These are phyloP conservation scores for Caenorhabditis japonica DNA, from an alignment of 2,888 invertebrate species.

Conservation along the genomic window DNA sequence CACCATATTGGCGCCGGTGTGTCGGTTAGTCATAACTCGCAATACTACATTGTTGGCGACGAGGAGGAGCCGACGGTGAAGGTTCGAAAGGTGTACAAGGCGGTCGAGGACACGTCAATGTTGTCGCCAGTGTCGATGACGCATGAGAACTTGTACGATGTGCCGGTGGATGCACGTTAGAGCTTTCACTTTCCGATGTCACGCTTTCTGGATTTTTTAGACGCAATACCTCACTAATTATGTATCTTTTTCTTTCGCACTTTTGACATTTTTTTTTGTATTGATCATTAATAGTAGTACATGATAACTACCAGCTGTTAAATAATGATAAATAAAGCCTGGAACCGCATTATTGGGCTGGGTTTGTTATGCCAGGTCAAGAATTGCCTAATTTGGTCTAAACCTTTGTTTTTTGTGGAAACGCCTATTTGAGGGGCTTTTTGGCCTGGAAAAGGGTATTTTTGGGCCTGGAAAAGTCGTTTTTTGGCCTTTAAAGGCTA, in stretches of 20 bases:
- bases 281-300: too few species aligned
- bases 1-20: conserved; percentile 19
- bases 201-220: neutral
- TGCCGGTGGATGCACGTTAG: conserved; percentile 19
- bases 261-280: too few species aligned
- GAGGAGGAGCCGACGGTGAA: conserved; percentile 29
- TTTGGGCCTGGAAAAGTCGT: too few species aligned
- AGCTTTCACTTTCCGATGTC: conserved; percentile 8
- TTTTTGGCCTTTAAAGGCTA: too few species aligned
- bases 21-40: conserved; percentile 19
- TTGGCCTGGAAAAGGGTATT: too few species aligned
- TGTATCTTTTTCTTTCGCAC: neutral
- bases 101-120: conserved; percentile 41
- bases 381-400: too few species aligned
- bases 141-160: conserved; percentile 26
- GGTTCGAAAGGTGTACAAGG: conserved; percentile 41
- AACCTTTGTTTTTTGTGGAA: too few species aligned
- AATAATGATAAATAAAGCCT: too few species aligned
- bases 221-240: neutral
- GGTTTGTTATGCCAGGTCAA: too few species aligned
- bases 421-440: too few species aligned
- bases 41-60: conserved; percentile 13
- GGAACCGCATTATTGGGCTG: too few species aligned
- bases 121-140: conserved; percentile 32
- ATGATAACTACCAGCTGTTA: too few species aligned